Evolutionary conservation across 2,888 invertebrate species (phyloP).

Genomic region (Nephrocerus scutellatus): DNA sequence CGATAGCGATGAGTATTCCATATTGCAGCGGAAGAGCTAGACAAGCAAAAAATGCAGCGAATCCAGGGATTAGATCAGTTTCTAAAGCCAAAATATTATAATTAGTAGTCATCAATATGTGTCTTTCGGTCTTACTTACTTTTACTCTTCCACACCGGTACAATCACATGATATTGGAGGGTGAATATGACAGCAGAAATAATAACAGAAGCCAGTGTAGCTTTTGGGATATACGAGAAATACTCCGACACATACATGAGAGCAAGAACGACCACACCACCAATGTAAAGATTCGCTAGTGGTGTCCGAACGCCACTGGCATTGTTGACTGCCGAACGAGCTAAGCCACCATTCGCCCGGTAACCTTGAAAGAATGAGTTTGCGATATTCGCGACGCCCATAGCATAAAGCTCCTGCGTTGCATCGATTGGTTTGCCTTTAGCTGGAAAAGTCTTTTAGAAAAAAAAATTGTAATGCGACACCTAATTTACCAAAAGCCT

Average conservation of each 20-base stretch:
- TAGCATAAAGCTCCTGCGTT: constrained; percentile 82
- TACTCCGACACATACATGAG: constrained; percentile 78
- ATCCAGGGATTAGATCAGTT: constrained; percentile 76
- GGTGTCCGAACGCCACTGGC: constrained; percentile 83
- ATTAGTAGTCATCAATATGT: neutral
- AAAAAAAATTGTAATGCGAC: neutral
- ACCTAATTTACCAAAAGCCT: constrained; percentile 30
- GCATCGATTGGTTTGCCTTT: constrained; percentile 76
- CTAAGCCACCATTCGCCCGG: constrained; percentile 73
- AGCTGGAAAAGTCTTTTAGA: constrained; percentile 41
- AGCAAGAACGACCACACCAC: constrained; percentile 72
- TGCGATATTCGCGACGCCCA: constrained; percentile 66
- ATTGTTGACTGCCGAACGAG: constrained; percentile 77
- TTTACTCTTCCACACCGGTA: constrained; percentile 82
- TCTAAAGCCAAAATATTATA: constrained; percentile 52
- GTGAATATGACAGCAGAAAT: constrained; percentile 86
- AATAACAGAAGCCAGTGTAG: constrained; percentile 79
- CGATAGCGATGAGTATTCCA: constrained; percentile 78
- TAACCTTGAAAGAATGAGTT: constrained; percentile 80
- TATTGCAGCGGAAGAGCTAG: constrained; percentile 75
- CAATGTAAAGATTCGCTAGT: constrained; percentile 72
- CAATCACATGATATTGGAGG: constrained; percentile 76
- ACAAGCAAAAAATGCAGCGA: constrained; percentile 81
- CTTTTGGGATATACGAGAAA: constrained; percentile 77
- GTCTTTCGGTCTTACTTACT: constrained; percentile 53